Evolutionary conservation across 2,888 invertebrate species (phyloP).

Genomic region (Choristoneura rosaceana): DNA sequence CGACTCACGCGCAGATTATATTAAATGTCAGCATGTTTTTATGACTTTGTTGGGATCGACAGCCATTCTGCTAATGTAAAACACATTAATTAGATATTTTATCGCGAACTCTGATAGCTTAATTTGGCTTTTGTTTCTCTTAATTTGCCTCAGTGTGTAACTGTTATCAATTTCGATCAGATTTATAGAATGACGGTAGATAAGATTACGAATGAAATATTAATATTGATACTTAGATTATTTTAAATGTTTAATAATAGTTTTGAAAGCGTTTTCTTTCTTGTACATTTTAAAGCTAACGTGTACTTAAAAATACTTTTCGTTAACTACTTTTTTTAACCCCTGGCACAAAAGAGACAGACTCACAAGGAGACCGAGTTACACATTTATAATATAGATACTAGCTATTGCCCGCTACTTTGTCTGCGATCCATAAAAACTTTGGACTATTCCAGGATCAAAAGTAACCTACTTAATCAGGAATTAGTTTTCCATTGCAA

Average conservation of each 20-base stretch:
- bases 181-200: slow-evolving; percentile 15
- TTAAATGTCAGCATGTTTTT: slow-evolving; percentile 75
- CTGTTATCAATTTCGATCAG: slow-evolving; percentile 25
- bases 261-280: no score
- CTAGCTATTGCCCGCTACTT: no score
- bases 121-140: slow-evolving; percentile 69
- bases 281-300: no score
- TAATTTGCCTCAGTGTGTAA: slow-evolving; percentile 30
- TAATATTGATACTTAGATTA: not conserved
- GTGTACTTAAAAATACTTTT: no score
- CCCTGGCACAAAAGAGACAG: no score
- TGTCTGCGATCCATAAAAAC: no score
- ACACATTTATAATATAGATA: no score
- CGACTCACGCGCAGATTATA: slow-evolving; percentile 62
- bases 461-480: no score
- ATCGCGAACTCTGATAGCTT: slow-evolving; percentile 75
- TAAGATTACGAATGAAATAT: not conserved
- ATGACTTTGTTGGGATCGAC: slow-evolving; percentile 67
- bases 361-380: no score
- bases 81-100: slow-evolving; percentile 76
- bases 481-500: no score
- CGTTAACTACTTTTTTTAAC: no score
- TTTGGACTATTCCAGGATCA: no score
- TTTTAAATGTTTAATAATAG: not conserved
- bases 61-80: slow-evolving; percentile 76